Percentiles rank a stretch among this genome's conserved stretches.
These are phyloP conservation scores for Pectinophora gossypiella DNA, from an alignment of 1,140 invertebrate genomes.

Conservation along the genomic window DNA sequence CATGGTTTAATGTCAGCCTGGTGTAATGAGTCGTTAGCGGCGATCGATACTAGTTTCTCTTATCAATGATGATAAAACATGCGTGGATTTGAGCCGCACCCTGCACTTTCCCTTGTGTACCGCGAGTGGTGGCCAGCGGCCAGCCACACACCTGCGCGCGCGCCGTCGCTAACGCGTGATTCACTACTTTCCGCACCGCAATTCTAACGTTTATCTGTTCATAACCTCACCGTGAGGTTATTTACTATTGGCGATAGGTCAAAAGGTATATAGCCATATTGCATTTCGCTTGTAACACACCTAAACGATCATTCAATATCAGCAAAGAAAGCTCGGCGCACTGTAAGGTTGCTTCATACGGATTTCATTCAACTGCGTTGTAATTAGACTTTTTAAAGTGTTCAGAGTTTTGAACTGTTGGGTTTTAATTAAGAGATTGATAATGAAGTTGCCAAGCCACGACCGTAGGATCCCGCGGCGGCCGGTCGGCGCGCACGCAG, in stretches of 20 bases:
- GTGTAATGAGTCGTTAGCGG: constrained; percentile 51
- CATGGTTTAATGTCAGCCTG: constrained; percentile 13
- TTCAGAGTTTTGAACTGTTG: constrained; percentile 8
- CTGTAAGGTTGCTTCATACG: not conserved
- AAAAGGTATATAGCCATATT: no score
- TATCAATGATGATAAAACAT: constrained; percentile 69
- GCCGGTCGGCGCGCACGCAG: constrained; percentile 50
- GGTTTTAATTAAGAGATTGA: constrained; percentile 65
- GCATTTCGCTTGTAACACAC: no score
- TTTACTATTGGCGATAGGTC: not conserved
- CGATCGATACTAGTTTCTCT: constrained; percentile 59
- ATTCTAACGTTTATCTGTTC: not conserved
- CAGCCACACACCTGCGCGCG: not conserved
- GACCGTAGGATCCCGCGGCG: constrained; percentile 49
- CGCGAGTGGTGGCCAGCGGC: not conserved
- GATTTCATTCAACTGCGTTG: not conserved
- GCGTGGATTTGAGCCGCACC: constrained; percentile 53
- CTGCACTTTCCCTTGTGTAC: constrained; percentile 53
- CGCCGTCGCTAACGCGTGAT: not conserved
- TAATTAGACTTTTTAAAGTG: not conserved
- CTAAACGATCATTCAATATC: no score
- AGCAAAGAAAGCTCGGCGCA: no score
- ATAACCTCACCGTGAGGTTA: not conserved
- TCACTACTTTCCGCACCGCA: not conserved
- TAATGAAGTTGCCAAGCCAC: constrained; percentile 52